phyloP scores from a whole-genome alignment of 2,797 vertebrate genomes.

The Neoniphon sammara region DNA sequence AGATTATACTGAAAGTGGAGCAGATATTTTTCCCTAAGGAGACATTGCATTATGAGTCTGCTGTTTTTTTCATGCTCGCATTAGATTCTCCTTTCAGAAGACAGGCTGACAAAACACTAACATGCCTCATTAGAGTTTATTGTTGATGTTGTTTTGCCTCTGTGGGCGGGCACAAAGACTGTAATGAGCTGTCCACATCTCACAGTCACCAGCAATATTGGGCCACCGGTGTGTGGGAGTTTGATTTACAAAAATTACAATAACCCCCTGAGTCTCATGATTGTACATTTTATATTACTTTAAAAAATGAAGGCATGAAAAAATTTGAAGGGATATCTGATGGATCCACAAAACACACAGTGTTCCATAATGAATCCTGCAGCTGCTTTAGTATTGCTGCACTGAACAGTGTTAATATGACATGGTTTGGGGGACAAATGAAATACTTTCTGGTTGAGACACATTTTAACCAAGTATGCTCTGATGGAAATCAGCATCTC shows the following conservation, averaged over 20 bases:
- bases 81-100: constrained; percentile 51
- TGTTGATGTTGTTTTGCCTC: constrained; percentile 70
- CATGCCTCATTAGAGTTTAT: constrained; percentile 76
- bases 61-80: constrained; percentile 21
- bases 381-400: no score
- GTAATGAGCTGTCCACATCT: constrained; percentile 72
- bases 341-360: not conserved
- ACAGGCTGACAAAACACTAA: constrained; percentile 58
- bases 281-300: constrained; percentile 19
- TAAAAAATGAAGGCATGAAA: constrained; percentile 11
- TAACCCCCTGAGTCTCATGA: constrained; percentile 59
- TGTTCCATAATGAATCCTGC: not conserved
- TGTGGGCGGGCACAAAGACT: constrained; percentile 66
- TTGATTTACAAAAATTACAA: constrained; percentile 41
- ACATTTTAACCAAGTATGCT: not conserved
- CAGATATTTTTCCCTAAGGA: constrained; percentile 26
- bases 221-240: constrained; percentile 67
- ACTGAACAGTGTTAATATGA: no score
- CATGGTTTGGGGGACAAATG: not conserved
- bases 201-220: constrained; percentile 47
- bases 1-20: constrained; percentile 20
- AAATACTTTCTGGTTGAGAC: not conserved
- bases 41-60: constrained; percentile 36
- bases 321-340: not conserved
- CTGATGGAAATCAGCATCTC: not conserved